These are phyloP conservation scores for Boloria selene DNA, from an alignment of 2,888 invertebrate genomes.

Conservation along the genomic window DNA sequence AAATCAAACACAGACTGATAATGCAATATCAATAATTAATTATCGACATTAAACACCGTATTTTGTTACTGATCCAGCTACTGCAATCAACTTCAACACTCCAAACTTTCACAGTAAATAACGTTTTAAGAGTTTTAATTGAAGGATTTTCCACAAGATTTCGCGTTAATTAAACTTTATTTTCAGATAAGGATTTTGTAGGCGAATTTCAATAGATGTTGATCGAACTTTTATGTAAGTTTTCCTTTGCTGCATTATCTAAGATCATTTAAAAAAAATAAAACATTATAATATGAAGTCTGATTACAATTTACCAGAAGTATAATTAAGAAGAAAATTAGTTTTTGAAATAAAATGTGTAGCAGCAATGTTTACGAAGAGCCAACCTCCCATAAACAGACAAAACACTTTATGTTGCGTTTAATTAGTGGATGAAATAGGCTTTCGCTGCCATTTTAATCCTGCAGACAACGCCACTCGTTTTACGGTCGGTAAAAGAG, in stretches of 20 bases:
- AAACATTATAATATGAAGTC: background rate
- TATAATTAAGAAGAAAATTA: too few species aligned
- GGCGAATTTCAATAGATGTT: constrained; percentile 21
- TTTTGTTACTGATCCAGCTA: constrained; percentile 6
- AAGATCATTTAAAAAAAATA: background rate
- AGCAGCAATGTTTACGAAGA: background rate
- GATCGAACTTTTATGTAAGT: constrained; percentile 13
- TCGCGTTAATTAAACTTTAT: constrained; percentile 43
- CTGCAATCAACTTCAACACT: constrained; percentile 23
- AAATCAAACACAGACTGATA: background rate
- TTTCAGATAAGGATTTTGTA: constrained; percentile 28
- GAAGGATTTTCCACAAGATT: constrained; percentile 48
- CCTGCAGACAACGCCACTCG: constrained; percentile 27
- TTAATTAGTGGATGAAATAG: constrained; percentile 59
- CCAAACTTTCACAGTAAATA: constrained; percentile 33
- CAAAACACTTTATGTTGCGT: constrained; percentile 39
- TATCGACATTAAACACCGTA: background rate
- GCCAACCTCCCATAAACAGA: constrained; percentile 24
- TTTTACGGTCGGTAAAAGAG: constrained; percentile 65
- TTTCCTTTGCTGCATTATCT: background rate
- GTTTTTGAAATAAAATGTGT: too few species aligned
- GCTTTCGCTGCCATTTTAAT: constrained; percentile 34
- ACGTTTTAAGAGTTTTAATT: constrained; percentile 47
- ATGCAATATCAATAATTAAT: background rate
- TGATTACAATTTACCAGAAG: too few species aligned